Evolutionary conservation across 2,113 vertebrate genomes (phyloP), one percentile per base, ranked within the genome.

Genomic region (Recurvirostra avosetta): DNA sequence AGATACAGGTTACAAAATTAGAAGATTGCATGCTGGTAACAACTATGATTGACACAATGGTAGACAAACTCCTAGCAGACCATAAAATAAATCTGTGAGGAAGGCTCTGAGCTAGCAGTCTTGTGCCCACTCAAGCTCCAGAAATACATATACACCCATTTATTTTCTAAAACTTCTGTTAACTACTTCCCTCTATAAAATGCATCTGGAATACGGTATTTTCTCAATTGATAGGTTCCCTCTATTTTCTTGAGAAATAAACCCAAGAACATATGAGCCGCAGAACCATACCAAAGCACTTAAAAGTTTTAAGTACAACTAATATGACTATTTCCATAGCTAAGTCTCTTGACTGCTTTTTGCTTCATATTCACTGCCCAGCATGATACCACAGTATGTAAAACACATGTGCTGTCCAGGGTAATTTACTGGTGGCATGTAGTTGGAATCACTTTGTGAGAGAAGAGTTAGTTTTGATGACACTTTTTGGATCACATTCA

Each of bases 381-480:
- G 73, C 73, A 91, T 30, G 61, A 52, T 91, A 88, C 83, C 83
- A 80, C 83, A 81, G 61, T 88, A 89, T 81, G 86, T 52, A 43
- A 94, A 96, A 87, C 85, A 95, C 45, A 95, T 75, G 76, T 96
- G 87, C 96, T 92, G n/a, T 61, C 83, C 66, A 75, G 70, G 61
- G 56, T 75, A 92, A 95, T 92, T 87, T 82, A 87, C 89, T 87
- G 34, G 84, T 91, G 73, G 61, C 80, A 79, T 53, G 34, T 41
- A 91, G 49, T 9, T 82, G 43, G 80, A 97, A 85, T 67, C 25
- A 87, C 29, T 96, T 65, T 68, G 73, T 21, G 81, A 75, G 49
- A 16, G 49, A 92, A 94, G 61, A 65, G 53, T 30, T 74, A 75
- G 82, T 91, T 92, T 67, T 86, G 79, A 94, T 52, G 72, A 84